Conservation (phyloP, 2,113 vertebrate species). For the Trinectes maculatus region DNA sequence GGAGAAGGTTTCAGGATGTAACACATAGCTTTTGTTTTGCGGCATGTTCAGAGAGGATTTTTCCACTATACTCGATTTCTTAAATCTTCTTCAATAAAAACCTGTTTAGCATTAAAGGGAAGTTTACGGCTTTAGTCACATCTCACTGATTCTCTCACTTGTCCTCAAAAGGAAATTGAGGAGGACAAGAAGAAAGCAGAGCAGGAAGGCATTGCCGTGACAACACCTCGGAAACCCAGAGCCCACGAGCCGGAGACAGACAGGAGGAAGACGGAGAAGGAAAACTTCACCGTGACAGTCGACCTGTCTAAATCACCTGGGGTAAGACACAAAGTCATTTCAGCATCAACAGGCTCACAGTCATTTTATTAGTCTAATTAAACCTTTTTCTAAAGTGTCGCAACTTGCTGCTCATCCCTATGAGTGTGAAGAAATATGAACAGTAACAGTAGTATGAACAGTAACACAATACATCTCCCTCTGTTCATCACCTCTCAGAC, state of each 20-base stretch:
- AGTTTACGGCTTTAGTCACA: rapidly evolving
- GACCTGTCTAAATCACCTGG: constrained; percentile 73
- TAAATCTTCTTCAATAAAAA: not conserved
- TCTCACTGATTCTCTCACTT: not conserved
- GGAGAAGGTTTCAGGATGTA: not conserved
- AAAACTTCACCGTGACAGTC: constrained; percentile 80
- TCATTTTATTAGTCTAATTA: not conserved
- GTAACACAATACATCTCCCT: no score
- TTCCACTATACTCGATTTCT: not conserved
- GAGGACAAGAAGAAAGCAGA: constrained; percentile 92
- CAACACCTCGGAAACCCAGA: constrained; percentile 81
- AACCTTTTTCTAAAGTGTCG: not conserved
- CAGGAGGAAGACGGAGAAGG: constrained; percentile 80
- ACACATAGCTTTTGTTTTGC: no score
- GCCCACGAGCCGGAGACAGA: constrained; percentile 72
- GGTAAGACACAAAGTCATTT: constrained; percentile 75
- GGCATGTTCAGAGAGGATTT: no score
- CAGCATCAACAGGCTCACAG: not conserved
- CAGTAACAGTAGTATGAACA: no score
- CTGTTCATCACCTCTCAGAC: not conserved
- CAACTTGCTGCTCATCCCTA: not conserved
- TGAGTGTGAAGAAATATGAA: no score
- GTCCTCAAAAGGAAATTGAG: constrained; percentile 87
- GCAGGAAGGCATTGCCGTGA: constrained; percentile 89
- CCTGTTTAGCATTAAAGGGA: no score